These are phyloP conservation scores for Botrylloides violaceus DNA, from an alignment of 23 tunicate species.

Conservation along the genomic window DNA sequence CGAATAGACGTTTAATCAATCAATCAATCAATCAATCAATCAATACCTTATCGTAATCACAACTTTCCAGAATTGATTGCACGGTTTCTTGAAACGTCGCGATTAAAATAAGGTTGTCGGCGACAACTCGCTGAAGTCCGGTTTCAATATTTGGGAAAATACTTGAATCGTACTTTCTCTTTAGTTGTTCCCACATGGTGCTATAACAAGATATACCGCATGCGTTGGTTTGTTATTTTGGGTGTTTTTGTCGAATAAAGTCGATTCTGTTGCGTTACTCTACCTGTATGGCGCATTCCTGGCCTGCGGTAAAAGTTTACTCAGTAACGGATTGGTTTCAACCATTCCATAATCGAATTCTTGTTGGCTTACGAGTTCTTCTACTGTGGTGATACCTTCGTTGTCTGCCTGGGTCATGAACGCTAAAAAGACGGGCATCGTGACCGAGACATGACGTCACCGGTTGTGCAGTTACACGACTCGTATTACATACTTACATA, in stretches of 20 bases:
- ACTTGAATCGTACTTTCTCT: slow-evolving; percentile 11
- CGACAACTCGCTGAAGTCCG: slow-evolving; percentile 8
- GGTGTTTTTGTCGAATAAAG: neutral
- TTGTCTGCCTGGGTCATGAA: slow-evolving; percentile 52
- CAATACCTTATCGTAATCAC: slow-evolving; percentile 39
- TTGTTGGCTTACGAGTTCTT: slow-evolving; percentile 34
- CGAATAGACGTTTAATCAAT: too few relatives aligned
- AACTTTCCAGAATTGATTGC: slow-evolving; percentile 30
- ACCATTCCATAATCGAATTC: slow-evolving; percentile 38
- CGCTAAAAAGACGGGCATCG: slow-evolving; percentile 22
- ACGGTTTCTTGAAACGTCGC: slow-evolving; percentile 32
- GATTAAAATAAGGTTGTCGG: slow-evolving; percentile 27
- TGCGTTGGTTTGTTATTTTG: neutral
- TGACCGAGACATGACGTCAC: too few relatives aligned
- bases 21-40: too few relatives aligned
- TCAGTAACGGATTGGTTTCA: slow-evolving; percentile 32
- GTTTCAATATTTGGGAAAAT: slow-evolving; percentile 1
- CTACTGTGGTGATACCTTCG: slow-evolving; percentile 39
- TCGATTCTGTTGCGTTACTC: neutral
- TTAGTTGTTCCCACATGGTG: slow-evolving; percentile 32
- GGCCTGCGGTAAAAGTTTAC: slow-evolving; percentile 29
- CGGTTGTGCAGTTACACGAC: too few relatives aligned
- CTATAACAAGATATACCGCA: slow-evolving; percentile 5
- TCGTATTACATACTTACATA: slow-evolving; percentile 57
- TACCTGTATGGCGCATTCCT: slow-evolving; percentile 44